phyloP scores from a whole-genome alignment of 2,888 invertebrate genomes.

The Scrobipalpa atriplicella region DNA sequence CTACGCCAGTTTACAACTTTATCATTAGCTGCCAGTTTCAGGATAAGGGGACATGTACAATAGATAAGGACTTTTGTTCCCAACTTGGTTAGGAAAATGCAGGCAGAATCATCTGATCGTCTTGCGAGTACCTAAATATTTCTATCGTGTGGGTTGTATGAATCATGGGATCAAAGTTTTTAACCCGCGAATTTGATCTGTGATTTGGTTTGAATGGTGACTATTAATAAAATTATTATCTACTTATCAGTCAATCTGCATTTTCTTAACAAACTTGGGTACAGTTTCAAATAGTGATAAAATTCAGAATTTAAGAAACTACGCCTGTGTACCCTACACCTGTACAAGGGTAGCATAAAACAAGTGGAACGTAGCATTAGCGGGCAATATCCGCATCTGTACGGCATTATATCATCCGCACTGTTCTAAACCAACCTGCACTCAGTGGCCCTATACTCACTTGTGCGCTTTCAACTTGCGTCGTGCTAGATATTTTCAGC shows the following conservation, averaged over 20 bases:
- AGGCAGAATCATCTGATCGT: too few species aligned
- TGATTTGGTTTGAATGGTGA: too few species aligned
- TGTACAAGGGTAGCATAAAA: slow-evolving; percentile 46
- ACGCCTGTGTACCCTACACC: neutral
- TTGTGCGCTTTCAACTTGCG: too few species aligned
- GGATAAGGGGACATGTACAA: neutral
- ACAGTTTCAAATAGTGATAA: too few species aligned
- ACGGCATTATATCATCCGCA: slow-evolving; percentile 67
- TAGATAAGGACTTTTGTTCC: neutral
- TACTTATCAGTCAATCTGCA: too few species aligned
- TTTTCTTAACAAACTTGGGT: too few species aligned
- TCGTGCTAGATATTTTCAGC: too few species aligned
- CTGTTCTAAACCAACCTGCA: slow-evolving; percentile 53
- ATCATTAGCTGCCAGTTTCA: slow-evolving; percentile 49
- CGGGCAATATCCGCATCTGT: slow-evolving; percentile 65
- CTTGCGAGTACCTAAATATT: too few species aligned
- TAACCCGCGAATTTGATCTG: too few species aligned
- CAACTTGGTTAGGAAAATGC: neutral
- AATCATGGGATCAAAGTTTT: too few species aligned
- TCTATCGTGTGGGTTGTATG: too few species aligned
- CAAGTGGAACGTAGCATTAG: slow-evolving; percentile 67
- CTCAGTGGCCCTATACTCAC: slow-evolving; percentile 28
- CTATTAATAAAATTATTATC: too few species aligned
- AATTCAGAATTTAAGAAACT: neutral
- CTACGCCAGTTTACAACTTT: slow-evolving; percentile 54